Percentiles rank a stretch among this genome's conserved stretches.
Conservation (phyloP, 1,140 invertebrate species). For the Coboldia fuscipes region DNA sequence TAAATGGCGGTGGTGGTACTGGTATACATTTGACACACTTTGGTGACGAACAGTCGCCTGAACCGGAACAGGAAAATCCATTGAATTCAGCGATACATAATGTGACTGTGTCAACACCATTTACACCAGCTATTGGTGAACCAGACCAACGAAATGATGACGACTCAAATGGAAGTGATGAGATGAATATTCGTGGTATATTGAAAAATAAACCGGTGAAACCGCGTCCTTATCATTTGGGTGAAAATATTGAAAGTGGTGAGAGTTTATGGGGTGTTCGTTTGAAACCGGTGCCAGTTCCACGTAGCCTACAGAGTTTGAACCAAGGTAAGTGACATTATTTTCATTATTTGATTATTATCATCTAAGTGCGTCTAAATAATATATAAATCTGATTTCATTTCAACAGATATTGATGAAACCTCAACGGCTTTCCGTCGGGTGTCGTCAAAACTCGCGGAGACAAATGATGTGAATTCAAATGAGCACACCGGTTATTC, state of each 20-base stretch:
- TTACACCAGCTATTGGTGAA: conserved; percentile 8
- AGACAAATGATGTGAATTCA: too few relatives aligned
- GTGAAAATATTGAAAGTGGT: conserved; percentile 30
- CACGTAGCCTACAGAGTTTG: too few relatives aligned
- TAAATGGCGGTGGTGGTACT: background rate
- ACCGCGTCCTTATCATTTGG: conserved; percentile 41
- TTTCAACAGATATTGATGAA: too few relatives aligned
- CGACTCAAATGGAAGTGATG: conserved; percentile 21
- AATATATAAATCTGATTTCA: too few relatives aligned
- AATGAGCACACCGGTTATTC: too few relatives aligned
- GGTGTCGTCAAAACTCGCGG: too few relatives aligned
- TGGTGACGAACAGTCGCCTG: conserved; percentile 10
- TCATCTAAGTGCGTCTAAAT: background rate
- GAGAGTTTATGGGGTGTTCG: conserved; percentile 25
- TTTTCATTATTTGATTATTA: background rate
- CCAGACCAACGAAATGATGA: conserved; percentile 18
- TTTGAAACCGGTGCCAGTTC: conserved; percentile 14
- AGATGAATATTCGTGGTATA: conserved; percentile 38
- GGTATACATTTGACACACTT: conserved; percentile 10
- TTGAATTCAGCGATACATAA: conserved; percentile 5
- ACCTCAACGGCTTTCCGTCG: conserved; percentile 16
- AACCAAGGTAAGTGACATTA: too few relatives aligned
- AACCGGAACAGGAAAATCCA: conserved; percentile 1
- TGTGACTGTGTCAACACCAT: conserved; percentile 8
- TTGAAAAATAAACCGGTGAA: conserved; percentile 46